Conservation (phyloP, 2,888 invertebrate genomes). For the Caenorhabditis sp. region DNA sequence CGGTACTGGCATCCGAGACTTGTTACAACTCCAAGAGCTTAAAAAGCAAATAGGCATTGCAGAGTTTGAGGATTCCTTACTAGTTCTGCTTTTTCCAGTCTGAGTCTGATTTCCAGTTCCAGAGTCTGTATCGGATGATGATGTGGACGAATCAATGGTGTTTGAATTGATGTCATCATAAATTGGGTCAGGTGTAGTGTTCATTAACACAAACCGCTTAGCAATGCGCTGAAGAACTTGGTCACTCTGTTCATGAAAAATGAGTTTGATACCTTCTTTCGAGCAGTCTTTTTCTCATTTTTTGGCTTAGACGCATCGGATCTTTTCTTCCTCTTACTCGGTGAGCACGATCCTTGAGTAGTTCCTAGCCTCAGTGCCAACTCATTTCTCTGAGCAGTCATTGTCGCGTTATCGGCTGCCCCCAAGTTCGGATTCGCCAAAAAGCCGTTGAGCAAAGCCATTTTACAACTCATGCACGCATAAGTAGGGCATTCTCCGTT, state of each 20-base stretch:
- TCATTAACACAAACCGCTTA: constrained; percentile 38
- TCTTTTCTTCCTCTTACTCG: constrained; percentile 21
- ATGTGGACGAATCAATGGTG: constrained; percentile 11
- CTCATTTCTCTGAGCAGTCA: constrained; percentile 50
- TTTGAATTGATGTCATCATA: constrained; percentile 34
- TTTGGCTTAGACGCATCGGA: constrained; percentile 19
- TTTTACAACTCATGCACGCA: constrained; percentile 70
- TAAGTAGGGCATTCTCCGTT: constrained; percentile 56
- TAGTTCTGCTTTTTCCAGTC: constrained; percentile 14
- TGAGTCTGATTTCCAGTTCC: background rate
- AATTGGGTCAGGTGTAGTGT: constrained; percentile 34
- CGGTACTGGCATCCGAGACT: constrained; percentile 69
- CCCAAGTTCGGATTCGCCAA: constrained; percentile 50
- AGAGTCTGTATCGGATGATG: background rate
- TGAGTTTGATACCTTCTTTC: background rate
- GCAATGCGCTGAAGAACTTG: constrained; percentile 37
- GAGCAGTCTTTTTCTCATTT: background rate
- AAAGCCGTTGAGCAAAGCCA: constrained; percentile 67
- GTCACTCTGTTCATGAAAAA: too few species aligned
- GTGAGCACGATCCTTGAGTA: constrained; percentile 39
- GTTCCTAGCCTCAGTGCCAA: constrained; percentile 48
- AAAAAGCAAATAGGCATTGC: constrained; percentile 1
- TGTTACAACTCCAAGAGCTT: constrained; percentile 68
- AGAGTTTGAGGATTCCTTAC: constrained; percentile 1
- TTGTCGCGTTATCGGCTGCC: constrained; percentile 41